Base-by-base conservation (phyloP, 1,140 invertebrate species). In the Pemphigus obesinymphae region DNA sequence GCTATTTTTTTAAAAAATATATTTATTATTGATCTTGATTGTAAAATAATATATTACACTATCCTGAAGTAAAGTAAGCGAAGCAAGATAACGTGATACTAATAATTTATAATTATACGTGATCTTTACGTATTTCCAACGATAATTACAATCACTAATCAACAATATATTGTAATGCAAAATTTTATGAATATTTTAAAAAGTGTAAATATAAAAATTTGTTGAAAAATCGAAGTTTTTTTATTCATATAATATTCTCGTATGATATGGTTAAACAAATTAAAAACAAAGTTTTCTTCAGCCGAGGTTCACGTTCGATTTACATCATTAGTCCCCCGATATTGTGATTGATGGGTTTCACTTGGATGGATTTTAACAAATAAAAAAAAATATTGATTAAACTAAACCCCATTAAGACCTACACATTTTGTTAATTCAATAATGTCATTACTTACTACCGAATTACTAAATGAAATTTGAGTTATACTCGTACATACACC, bases 201-300 rank as follows among this genome's bases (percentile, higher is more conserved):
- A n/a, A n/a, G n/a, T n/a, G n/a, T 63, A 37, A 63, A 63, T 63
- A 26, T 48, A 63, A 34, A 63, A 34, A 34, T 31, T 66, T 34
- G 31, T 66, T 34, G 20, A 66, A 66, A 26, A 70, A 70, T 20
- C 2, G 0, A 6, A 3, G 5, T n/a, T 20, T 73, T 48, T 50
- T 72, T 26, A n/a, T 7, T 26, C 17, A 2, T 50, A 26, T 73
- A n/a, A 48, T 73, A 34, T 50, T 76, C 10, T 34, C 17, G 48
- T 53, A 17, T 50, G 40, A 72, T 58, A 29, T 0, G 34, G 55
- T 45, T 45, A 63, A 80, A 80, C 53, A 63, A 58, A 80, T 80
- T 63, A 80, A 80, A 80, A 58, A 80, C 76, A 80, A 80, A 80
- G 31, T 80, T 78, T 80, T 40, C 7, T 37, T 40, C n/a, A 17